Evolutionary conservation across 2,888 invertebrate genomes (phyloP).

Genomic region (Diaphora mendica): DNA sequence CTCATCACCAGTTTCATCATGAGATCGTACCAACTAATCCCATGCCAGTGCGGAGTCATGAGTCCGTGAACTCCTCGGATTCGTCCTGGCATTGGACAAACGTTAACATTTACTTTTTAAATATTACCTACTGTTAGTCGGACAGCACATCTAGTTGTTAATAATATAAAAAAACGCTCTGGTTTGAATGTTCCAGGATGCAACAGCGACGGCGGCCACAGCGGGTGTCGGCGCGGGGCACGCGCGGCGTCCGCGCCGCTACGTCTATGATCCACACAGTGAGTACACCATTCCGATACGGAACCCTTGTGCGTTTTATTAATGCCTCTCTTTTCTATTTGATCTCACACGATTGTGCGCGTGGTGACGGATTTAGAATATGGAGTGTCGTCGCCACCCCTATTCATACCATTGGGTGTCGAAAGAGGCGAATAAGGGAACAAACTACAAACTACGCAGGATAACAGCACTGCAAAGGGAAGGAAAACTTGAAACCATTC

Average conservation of each 20-base stretch:
- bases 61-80: no score
- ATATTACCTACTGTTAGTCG: not conserved
- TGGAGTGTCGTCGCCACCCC: no score
- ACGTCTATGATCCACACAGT: slow-evolving; percentile 78
- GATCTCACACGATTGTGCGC: no score
- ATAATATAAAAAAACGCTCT: not conserved
- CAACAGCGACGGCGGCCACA: slow-evolving; percentile 30
- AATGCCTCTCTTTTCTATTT: not conserved
- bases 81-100: no score
- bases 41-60: no score
- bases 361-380: no score
- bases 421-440: no score
- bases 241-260: slow-evolving; percentile 67
- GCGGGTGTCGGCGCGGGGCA: slow-evolving; percentile 29
- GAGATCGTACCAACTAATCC: no score
- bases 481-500: no score
- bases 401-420: no score
- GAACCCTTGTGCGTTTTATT: not conserved
- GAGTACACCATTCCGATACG: slow-evolving; percentile 46
- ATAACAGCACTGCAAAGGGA: no score
- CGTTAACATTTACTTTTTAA: not conserved
- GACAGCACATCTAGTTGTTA: not conserved
- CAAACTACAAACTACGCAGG: no score
- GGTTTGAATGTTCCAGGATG: slow-evolving; percentile 49
- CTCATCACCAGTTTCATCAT: not conserved